Conservation (phyloP, 2,113 vertebrate genomes). For the Perca flavescens region DNA sequence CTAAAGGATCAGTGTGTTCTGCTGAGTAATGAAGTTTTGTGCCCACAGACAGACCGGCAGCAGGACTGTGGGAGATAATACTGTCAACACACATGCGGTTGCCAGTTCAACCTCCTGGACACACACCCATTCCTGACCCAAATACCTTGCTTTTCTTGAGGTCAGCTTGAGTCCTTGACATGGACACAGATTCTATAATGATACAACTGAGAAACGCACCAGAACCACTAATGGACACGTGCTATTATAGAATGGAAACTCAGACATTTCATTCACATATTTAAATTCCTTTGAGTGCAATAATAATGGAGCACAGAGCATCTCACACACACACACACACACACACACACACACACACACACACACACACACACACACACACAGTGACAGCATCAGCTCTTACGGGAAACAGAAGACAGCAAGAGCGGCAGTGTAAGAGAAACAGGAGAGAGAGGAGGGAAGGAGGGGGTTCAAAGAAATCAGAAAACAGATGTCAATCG, state of each 20-base stretch:
- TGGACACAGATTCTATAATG: slow-evolving; percentile 52
- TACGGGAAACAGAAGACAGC: slow-evolving; percentile 65
- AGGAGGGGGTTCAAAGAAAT: slow-evolving; percentile 85
- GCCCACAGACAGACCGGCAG: slow-evolving; percentile 56
- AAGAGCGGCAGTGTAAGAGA: slow-evolving; percentile 43
- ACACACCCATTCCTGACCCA: slow-evolving; percentile 48
- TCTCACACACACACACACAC: slow-evolving; percentile 21
- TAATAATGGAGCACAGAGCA: slow-evolving; percentile 56
- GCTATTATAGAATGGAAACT: slow-evolving; percentile 60
- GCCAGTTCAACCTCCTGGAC: slow-evolving; percentile 24
- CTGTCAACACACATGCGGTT: slow-evolving; percentile 56
- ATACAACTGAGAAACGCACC: slow-evolving; percentile 49
- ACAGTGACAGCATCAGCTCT: slow-evolving; percentile 58
- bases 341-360: slow-evolving; percentile 1
- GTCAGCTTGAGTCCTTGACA: slow-evolving; percentile 50
- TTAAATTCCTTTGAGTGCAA: slow-evolving; percentile 58
- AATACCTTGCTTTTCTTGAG: slow-evolving; percentile 63
- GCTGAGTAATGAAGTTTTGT: slow-evolving; percentile 70
- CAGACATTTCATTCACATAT: slow-evolving; percentile 62
- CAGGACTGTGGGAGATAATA: slow-evolving; percentile 55
- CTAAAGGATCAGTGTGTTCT: slow-evolving; percentile 62
- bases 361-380: slow-evolving; percentile 14
- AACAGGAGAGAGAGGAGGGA: slow-evolving; percentile 52
- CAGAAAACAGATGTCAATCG: slow-evolving; percentile 87
- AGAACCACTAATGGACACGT: slow-evolving; percentile 67